Evolutionary conservation across 2,797 vertebrate genomes (phyloP), one percentile per base, ranked within the genome.

Genomic region (Trichosurus vulpecula): DNA sequence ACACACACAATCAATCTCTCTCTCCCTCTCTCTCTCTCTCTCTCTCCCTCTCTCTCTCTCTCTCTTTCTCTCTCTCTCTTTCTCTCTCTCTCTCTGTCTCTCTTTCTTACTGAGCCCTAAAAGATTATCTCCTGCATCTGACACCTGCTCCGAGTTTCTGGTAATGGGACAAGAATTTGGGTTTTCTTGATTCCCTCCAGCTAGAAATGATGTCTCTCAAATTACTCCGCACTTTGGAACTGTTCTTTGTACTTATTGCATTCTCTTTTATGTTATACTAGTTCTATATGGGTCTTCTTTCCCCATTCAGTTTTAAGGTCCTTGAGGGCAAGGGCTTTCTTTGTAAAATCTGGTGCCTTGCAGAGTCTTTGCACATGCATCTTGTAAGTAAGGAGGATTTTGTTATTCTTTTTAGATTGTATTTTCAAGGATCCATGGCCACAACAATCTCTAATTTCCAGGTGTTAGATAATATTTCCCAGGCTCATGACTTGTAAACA

Each of bases 81-180:
- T 53, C 53, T 53, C 53, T 53, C 53, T 53, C 11, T 53, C 13
- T 54, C 53, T 53, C 52, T 53, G 6, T 53, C 52, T 6, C 52
- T 53, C 6, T 54, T 13, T 54, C 53, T n/a, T n/a, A n/a, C 55
- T 6, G 22, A 22, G 2, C 56, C 89, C 57, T 54, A 41, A 95
- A 96, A 87, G 22, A 10, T 54, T 87, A 94, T 53, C 61, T 91
- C 92, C 94, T 92, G 90, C 31, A 90, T 92, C 56, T 93, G 41
- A 91, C 35, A 6, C 66, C 89, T 8, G 93, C 53, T 90, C 25
- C 90, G 52, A 51, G 27, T 53, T 14, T 90, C 16, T 57, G 12
- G 53, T 56, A 52, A 19, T 53, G 35, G 58, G 74, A 31, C 47
- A 47, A 52, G 89, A 54, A 12, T 95, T 30, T 91, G 25, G 90